Conservation (phyloP, 2,113 vertebrate genomes). For the Ornithorhynchus anatinus region DNA sequence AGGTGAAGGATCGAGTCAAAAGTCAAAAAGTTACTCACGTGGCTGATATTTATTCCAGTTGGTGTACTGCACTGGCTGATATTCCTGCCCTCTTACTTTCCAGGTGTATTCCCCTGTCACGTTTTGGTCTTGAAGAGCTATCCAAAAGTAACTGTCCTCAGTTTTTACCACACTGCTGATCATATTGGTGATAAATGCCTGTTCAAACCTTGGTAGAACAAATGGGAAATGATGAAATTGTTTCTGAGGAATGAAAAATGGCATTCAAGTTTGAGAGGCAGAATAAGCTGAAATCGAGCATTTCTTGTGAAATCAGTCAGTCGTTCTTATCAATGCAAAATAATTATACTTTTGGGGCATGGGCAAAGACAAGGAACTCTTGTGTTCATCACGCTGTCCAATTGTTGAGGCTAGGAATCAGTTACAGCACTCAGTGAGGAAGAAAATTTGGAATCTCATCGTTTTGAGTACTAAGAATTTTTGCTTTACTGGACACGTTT, state of each 20-base stretch:
- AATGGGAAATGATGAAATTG: slow-evolving; percentile 34
- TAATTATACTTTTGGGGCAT: too few relatives aligned
- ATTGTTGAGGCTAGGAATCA: too few relatives aligned
- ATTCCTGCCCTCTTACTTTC: slow-evolving; percentile 62
- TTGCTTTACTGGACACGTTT: too few relatives aligned
- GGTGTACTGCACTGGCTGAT: slow-evolving; percentile 71
- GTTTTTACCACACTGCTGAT: slow-evolving; percentile 71
- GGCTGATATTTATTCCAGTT: slow-evolving; percentile 92
- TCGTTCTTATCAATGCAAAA: too few relatives aligned
- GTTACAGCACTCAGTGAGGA: too few relatives aligned
- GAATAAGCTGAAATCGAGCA: background rate
- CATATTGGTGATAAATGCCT: slow-evolving; percentile 90
- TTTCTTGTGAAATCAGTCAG: slow-evolving; percentile 4
- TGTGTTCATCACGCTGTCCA: too few relatives aligned
- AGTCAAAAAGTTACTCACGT: slow-evolving; percentile 69
- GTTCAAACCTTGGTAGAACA: slow-evolving; percentile 84
- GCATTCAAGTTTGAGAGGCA: slow-evolving; percentile 32
- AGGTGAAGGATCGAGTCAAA: background rate
- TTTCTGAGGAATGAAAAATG: slow-evolving; percentile 30
- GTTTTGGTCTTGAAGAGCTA: slow-evolving; percentile 79
- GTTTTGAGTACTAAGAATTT: too few relatives aligned
- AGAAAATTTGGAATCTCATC: too few relatives aligned
- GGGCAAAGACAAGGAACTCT: too few relatives aligned
- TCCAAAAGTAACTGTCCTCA: slow-evolving; percentile 84
- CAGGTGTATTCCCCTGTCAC: slow-evolving; percentile 82